Evolutionary conservation across 2,113 vertebrate species (phyloP), one percentile per base, ranked within the genome.

Genomic region (Nannospalax galili): DNA sequence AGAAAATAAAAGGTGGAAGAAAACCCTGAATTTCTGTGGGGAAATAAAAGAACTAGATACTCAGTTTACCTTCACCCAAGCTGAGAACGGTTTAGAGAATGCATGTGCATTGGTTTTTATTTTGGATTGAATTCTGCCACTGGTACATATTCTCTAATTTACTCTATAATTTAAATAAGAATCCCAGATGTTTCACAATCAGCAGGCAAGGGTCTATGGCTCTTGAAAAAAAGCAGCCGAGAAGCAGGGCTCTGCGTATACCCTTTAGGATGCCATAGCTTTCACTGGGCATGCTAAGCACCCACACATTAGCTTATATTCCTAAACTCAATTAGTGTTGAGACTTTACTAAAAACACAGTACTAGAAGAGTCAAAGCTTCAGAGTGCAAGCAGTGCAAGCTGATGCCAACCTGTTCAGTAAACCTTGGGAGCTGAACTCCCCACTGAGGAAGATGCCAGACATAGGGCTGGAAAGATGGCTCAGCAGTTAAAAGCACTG

Each of bases 101-200:
- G 56, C 17, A 77, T 14, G 58, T 28, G n/a, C 69, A 94, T 30
- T 88, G 82, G 56, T 10, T 95, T 84, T 96, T 96, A 77, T 84
- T 98, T 94, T 45, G 30, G 17, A 92, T 84, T 73, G 67, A 86
- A 40, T 96, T 32, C 80, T 95, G 62, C 90, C 92, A 95, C 90
- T 89, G 91, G 85, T 60, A 64, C 92, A 70, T 28, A 78, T 74
- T 97, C 93, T 95, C 96, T n/a, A 97, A 95, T 89, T 97, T 87
- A 79, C 22, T 72, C 79, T 67, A 10, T 84, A 64, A 97, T 94
- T 90, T 92, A 88, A 97, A 91, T 60, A 97, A 95, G 78, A 97
- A 85, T 96, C 88, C 60, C 79, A 87, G 70, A 88, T 72, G 56
- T 45, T 45, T 84, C 12, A 7, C 67, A 96, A 95, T 90, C 86